These are phyloP conservation scores for Ephialtes manifestator DNA, from an alignment of 2,888 invertebrate species.

Conservation along the genomic window DNA sequence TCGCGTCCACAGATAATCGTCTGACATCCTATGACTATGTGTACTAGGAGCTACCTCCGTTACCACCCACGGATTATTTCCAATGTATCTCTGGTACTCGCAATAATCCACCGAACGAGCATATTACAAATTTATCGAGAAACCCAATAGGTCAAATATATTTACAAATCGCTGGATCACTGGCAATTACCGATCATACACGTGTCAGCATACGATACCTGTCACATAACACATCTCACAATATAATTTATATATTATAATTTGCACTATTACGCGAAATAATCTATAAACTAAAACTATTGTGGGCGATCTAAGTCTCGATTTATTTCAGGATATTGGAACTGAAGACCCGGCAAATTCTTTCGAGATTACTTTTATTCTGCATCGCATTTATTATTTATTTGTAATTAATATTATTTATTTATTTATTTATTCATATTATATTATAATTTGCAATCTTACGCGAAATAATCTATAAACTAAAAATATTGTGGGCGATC, in stretches of 20 bases:
- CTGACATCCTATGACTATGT: constrained; percentile 42
- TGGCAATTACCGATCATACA: constrained; percentile 47
- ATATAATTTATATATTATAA: not conserved
- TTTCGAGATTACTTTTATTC: too few species aligned
- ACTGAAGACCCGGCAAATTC: too few species aligned
- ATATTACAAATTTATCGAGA: constrained; percentile 61
- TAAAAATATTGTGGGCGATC: constrained; percentile 35
- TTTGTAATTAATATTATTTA: too few species aligned
- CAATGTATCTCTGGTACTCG: constrained; percentile 16
- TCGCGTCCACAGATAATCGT: constrained; percentile 35
- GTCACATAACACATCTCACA: constrained; percentile 24
- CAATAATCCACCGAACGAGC: constrained; percentile 52
- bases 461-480: constrained; percentile 3
- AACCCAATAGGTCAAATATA: constrained; percentile 68
- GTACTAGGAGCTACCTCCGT: constrained; percentile 38
- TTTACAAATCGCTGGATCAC: constrained; percentile 65
- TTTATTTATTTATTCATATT: too few species aligned
- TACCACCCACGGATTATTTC: constrained; percentile 63
- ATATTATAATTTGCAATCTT: constrained; percentile 7
- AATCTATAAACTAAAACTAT: too few species aligned
- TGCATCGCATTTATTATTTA: too few species aligned
- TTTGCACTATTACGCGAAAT: too few species aligned
- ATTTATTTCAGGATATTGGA: too few species aligned
- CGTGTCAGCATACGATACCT: not conserved
- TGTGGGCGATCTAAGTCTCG: too few species aligned